Conservation (phyloP, 2,797 vertebrate genomes). For the Benthosema pterotum region DNA sequence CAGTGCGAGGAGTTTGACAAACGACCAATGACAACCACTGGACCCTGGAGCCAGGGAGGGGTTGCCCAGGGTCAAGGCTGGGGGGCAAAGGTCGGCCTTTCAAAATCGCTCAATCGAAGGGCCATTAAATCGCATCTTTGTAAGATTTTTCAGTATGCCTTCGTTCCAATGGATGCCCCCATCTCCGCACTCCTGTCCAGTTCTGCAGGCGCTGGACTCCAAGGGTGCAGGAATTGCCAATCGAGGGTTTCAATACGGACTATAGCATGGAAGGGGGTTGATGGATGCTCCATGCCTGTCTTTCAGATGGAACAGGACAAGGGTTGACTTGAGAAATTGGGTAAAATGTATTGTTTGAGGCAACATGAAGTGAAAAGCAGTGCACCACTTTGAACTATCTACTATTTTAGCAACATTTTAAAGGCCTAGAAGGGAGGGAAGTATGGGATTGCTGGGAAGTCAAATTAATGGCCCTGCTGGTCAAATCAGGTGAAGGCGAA, state of each 20-base stretch:
- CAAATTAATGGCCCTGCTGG: too few relatives aligned
- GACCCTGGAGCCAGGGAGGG: constrained; percentile 65
- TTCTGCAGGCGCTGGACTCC: constrained; percentile 14
- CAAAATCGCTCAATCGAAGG: constrained; percentile 75
- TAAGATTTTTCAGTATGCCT: constrained; percentile 58
- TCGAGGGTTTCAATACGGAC: background rate
- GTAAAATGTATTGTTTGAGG: background rate
- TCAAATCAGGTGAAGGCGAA: too few relatives aligned
- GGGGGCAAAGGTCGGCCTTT: constrained; percentile 77
- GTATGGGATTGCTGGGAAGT: too few relatives aligned
- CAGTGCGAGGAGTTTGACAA: constrained; percentile 73
- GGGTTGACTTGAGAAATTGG: background rate
- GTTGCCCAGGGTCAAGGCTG: constrained; percentile 58
- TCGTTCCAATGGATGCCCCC: constrained; percentile 40
- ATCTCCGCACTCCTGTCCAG: constrained; percentile 12
- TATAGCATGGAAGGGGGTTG: background rate
- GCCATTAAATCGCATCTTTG: constrained; percentile 80
- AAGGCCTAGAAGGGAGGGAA: too few relatives aligned
- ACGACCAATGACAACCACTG: constrained; percentile 74
- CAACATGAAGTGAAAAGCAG: background rate
- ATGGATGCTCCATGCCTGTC: background rate
- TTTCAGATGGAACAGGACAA: background rate
- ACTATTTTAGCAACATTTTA: background rate
- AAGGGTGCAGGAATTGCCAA: constrained; percentile 19
- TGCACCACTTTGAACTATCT: background rate